Evolutionary conservation across 1,140 invertebrate genomes (phyloP), one percentile per base, ranked within the genome.

Genomic region (Pogonus chalceus): DNA sequence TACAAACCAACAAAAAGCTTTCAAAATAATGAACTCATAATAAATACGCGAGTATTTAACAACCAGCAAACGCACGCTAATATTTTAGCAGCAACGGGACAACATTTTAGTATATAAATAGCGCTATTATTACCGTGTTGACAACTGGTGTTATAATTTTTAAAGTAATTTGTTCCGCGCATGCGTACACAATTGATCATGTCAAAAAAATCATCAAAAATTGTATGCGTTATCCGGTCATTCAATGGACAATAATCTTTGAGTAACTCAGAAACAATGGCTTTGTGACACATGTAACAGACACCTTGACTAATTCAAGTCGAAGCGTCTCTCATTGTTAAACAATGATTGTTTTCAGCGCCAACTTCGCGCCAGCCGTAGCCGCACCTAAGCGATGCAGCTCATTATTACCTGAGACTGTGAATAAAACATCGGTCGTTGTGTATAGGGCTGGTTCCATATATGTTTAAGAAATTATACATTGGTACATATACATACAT

Each of bases 1-100:
- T 43, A 43, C n/a, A n/a, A 43, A 7, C 37, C 9, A 4, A 18
- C 37, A 43, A 43, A 18, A 43, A 43, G 18, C 37, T 43, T 43
- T 43, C 37, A 43, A 43, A 43, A 43, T 9, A 43, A 43, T 43
- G 37, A 43, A 18, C 37, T 18, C 18, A 43, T 43, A 43, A 43
- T 18, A 43, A 43, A 43, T 43, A 43, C 37, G 37, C 9, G 37
- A 12, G 9, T 43, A 43, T 43, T 43, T 12, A 18, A 4, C 37
- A 4, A 18, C n/a, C n/a, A n/a, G n/a, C n/a, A 18, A 31, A 7
- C 37, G 9, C 3, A 43, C 9, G 9, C 9, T 43, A 12, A 18
- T 43, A 43, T 43, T 43, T 43, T 18, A 43, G 18, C 37, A 43
- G 37, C 37, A 12, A 10, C 3, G 18, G 18, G 18, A 18, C 37